Evolutionary conservation across 2,888 invertebrate species (phyloP), one percentile per base, ranked within the genome.

Genomic region (Oscheius sp.): DNA sequence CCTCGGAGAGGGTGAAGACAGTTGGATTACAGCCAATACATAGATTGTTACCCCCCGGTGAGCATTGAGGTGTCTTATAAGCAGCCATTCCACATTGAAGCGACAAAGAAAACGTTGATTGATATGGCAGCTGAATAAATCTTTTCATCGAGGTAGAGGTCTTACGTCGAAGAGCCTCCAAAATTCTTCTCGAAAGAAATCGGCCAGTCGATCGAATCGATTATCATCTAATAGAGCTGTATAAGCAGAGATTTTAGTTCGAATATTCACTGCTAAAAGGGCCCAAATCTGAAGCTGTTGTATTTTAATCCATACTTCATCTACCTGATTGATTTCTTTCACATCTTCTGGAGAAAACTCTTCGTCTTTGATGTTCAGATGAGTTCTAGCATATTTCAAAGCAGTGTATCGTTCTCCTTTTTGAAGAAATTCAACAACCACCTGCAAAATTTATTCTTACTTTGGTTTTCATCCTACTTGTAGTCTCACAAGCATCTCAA

Each of bases 11-110:
- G 78, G 91, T 90, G 87, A 92, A 93, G 68, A 97, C 90, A 82
- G 75, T 75, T 22, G 74, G 67, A 22, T 75, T 70, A 65, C 86
- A 86, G n/a, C 81, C 74, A 50, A 80, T 71, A 65, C 86, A 86
- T 6, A 69, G 54, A 17, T 67, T 47, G 64, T 74, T 66, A 9
- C 38, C 65, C 20, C 71, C 70, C 9, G 64, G 33, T 12, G 51
- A 57, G 70, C 86, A 86, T 22, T 87, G 87, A 81, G 94, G 94
- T 74, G 95, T 95, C 88, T 98, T 97, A 65, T 96, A 90, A 33
- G 96, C 94, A 20, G 95, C 94, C 22, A 97, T 89, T 0, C 97
- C 97, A 54, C 94, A 93, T 87, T 94, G 95, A 72, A 95, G 89
- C 30, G 93, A 91, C 1, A 94, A 94, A 36, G 94, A 93, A 86